Conservation (phyloP, 2,888 invertebrate species). For the Macroteleia sp. region DNA sequence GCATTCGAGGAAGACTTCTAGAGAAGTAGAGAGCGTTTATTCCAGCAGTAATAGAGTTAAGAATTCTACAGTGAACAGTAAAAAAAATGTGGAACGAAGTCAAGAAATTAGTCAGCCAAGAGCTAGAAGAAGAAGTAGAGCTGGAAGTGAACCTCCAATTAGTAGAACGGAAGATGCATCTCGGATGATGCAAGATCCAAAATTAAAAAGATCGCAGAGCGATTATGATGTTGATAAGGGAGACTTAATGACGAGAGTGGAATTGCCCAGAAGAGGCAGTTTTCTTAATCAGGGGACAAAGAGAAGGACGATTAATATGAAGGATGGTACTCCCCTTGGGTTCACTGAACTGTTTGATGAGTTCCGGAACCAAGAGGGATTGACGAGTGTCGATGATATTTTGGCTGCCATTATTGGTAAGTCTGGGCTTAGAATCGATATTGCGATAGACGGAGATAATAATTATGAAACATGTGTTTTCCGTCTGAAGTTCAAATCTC, state of each 20-base stretch:
- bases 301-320: slow-evolving; percentile 87
- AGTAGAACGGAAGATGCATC: slow-evolving; percentile 71
- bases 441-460: no score
- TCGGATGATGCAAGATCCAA: slow-evolving; percentile 73
- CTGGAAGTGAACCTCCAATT: slow-evolving; percentile 80
- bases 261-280: slow-evolving; percentile 93
- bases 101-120: slow-evolving; percentile 7
- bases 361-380: slow-evolving; percentile 93
- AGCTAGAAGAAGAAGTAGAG: slow-evolving; percentile 73
- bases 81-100: slow-evolving; percentile 72
- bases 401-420: slow-evolving; percentile 91
- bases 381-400: slow-evolving; percentile 94
- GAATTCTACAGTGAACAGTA: slow-evolving; percentile 69
- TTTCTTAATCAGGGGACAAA: slow-evolving; percentile 93
- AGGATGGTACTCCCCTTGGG: slow-evolving; percentile 92
- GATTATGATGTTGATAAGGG: slow-evolving; percentile 87
- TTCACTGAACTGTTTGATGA: slow-evolving; percentile 95
- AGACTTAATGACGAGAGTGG: slow-evolving; percentile 93
- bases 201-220: slow-evolving; percentile 84
- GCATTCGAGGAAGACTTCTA: slow-evolving; percentile 33
- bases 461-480: no score
- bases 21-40: slow-evolving; percentile 55
- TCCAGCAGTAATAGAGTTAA: slow-evolving; percentile 66
- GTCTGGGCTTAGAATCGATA: no score
- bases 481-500: no score